phyloP scores from a whole-genome alignment of 92 coral and sea anemone species.

The Meandrina meandrites region DNA sequence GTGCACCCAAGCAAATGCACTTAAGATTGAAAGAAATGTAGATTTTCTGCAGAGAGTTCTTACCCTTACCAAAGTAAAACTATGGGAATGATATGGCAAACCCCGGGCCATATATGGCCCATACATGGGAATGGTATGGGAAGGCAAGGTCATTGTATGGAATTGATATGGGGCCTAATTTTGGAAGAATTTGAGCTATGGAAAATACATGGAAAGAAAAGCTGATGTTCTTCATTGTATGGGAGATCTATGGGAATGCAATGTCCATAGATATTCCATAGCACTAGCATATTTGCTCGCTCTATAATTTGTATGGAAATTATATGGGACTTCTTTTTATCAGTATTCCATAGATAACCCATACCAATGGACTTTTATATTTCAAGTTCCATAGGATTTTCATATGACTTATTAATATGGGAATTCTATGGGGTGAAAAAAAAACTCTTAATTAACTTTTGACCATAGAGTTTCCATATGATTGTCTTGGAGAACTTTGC shows the following conservation, averaged over 20 bases:
- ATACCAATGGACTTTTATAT: slow-evolving; percentile 8
- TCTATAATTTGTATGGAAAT: slow-evolving; percentile 16
- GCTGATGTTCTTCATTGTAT: slow-evolving; percentile 26
- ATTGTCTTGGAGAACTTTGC: too few relatives aligned
- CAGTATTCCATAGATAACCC: slow-evolving; percentile 7
- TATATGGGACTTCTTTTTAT: slow-evolving; percentile 34
- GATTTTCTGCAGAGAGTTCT: too few relatives aligned
- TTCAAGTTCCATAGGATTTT: slow-evolving; percentile 37
- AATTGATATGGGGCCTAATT: slow-evolving; percentile 46
- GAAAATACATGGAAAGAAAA: slow-evolving; percentile 44
- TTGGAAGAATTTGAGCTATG: slow-evolving; percentile 32
- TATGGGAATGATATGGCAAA: slow-evolving; percentile 53
- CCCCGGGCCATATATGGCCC: slow-evolving; percentile 44
- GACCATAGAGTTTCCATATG: too few relatives aligned
- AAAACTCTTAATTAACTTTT: not conserved
- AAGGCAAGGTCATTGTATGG: slow-evolving; percentile 35
- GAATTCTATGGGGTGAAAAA: not conserved
- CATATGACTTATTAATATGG: not conserved
- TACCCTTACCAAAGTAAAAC: slow-evolving; percentile 41
- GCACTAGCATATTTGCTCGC: slow-evolving; percentile 23
- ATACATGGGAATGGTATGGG: slow-evolving; percentile 40
- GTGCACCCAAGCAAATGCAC: too few relatives aligned
- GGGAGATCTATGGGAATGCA: slow-evolving; percentile 43
- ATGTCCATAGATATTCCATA: slow-evolving; percentile 38
- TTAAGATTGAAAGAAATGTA: too few relatives aligned